phyloP scores from a whole-genome alignment of 2,888 invertebrate genomes.

The Tenthredo notha region DNA sequence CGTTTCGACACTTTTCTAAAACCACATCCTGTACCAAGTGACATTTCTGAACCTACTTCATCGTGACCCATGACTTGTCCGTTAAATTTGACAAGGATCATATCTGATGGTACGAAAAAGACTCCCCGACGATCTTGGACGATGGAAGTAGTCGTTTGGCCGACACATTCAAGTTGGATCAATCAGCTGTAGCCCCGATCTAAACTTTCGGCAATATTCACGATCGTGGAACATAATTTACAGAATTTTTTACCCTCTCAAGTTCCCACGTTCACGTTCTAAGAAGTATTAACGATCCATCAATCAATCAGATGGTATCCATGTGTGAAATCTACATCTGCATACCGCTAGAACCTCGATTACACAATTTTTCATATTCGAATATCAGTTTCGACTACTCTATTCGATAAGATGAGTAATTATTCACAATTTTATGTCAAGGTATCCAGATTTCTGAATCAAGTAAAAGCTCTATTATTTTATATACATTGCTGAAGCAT shows the following conservation, averaged over 20 bases:
- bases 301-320: constrained; percentile 23
- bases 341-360: not conserved
- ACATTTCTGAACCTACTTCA: constrained; percentile 29
- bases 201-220: constrained; percentile 28
- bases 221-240: constrained; percentile 1
- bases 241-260: constrained; percentile 14
- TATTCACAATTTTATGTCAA: not conserved
- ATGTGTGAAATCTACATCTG: not conserved
- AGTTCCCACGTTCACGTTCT: not conserved
- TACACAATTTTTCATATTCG: not conserved
- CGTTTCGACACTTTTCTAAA: not conserved
- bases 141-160: constrained; percentile 1
- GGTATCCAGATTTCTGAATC: not conserved
- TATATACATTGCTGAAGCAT: constrained; percentile 21
- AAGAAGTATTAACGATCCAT: constrained; percentile 20
- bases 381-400: not conserved
- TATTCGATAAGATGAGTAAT: not conserved
- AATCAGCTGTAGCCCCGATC: not conserved
- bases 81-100: constrained; percentile 32
- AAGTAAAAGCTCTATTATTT: not conserved
- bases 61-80: constrained; percentile 15
- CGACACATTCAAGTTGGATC: not conserved
- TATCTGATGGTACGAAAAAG: constrained; percentile 8
- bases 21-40: not conserved
- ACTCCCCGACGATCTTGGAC: constrained; percentile 11